Percentiles rank a stretch among this genome's conserved stretches.
Evolutionary conservation across 2,797 vertebrate species (phyloP).

Genomic region (Anisognathus igniventris): DNA sequence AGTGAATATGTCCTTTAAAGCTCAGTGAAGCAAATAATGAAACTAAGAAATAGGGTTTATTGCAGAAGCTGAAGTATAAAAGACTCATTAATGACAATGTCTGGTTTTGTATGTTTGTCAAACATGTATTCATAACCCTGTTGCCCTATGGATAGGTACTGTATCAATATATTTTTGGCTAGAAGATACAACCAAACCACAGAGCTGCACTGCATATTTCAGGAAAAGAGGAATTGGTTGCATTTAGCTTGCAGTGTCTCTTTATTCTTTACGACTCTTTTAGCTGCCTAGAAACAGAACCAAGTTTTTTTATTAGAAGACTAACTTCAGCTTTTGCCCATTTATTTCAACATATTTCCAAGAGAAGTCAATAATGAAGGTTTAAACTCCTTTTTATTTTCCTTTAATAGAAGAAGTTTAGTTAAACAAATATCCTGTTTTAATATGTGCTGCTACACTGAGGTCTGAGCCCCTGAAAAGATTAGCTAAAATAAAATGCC

Average conservation of each 20-base stretch:
- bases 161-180: background rate
- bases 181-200: background rate
- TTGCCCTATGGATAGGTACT: background rate
- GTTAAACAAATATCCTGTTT: background rate
- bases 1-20: background rate
- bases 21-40: background rate
- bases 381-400: background rate
- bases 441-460: background rate
- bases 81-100: background rate
- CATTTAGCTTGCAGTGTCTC: background rate
- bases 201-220: background rate
- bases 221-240: background rate
- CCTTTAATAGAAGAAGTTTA: background rate
- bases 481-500: constrained; percentile 10
- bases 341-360: background rate
- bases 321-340: background rate
- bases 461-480: background rate
- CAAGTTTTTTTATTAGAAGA: background rate
- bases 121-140: background rate
- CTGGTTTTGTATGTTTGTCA: background rate
- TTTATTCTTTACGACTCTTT: background rate
- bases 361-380: background rate
- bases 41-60: background rate
- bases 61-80: background rate
- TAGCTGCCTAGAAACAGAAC: background rate